These are phyloP conservation scores for Pteropus rufus DNA, from an alignment of 2,797 vertebrate genomes.

Conservation along the genomic window DNA sequence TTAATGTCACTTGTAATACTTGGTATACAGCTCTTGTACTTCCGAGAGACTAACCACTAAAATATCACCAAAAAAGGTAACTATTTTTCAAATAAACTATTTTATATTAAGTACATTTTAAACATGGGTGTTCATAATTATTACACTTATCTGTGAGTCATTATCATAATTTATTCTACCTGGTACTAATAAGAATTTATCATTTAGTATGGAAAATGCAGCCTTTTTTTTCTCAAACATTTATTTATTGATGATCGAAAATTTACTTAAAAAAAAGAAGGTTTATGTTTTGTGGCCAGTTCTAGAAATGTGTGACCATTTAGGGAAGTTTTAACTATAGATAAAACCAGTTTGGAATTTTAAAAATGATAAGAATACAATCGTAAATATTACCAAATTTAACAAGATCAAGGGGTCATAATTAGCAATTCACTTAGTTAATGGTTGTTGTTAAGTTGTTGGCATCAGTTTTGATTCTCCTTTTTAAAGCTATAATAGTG, in stretches of 20 bases:
- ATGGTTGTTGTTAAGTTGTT: too few relatives aligned
- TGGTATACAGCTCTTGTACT: not conserved
- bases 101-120: not conserved
- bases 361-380: not conserved
- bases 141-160: not conserved
- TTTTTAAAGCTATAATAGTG: too few relatives aligned
- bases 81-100: not conserved
- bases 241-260: not conserved
- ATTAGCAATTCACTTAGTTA: not conserved
- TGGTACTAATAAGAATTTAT: not conserved
- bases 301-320: not conserved
- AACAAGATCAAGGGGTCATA: not conserved
- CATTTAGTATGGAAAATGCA: not conserved
- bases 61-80: not conserved
- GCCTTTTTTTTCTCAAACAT: not conserved
- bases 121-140: not conserved
- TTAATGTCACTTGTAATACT: not conserved
- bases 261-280: not conserved
- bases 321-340: not conserved
- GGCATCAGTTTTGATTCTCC: too few relatives aligned
- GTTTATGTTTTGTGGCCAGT: not conserved
- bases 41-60: not conserved
- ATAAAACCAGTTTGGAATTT: not conserved
- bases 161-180: not conserved
- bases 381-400: not conserved